Evolutionary conservation across 2,797 vertebrate genomes (phyloP), one percentile per base, ranked within the genome.

Genomic region (Ibycter americanus): DNA sequence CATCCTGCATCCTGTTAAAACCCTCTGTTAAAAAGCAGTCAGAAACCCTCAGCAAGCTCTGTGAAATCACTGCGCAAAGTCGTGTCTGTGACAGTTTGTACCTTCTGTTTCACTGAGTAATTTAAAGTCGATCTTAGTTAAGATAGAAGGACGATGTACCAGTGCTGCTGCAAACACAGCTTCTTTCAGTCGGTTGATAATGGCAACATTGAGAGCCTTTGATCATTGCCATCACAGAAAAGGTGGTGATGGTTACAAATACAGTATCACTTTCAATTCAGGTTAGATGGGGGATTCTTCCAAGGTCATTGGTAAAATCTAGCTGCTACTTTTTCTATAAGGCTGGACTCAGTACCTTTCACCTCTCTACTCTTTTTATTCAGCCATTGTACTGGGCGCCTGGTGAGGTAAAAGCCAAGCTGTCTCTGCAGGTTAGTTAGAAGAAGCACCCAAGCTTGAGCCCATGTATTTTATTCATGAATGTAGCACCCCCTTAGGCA

Each of bases 1-100:
- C 87, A 89, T 93, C 92, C 94, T 96, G 74, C 36, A 80, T 74
- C 79, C 67, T 94, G 62, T 90, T 88, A 59, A 93, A 95, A 90
- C 38, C 25, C 78, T 34, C 29, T 89, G 65, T 89, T 87, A 93
- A 97, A 95, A 92, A 7, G 31, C 52, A 68, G 51, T 34, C 59
- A 27, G 67, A 93, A 67, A 18, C 55, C 81, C 26, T n/a, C 3
- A 36, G 34, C 46, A 84, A 78, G 21, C 40, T 82, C 59, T 77
- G 22, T 66, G 83, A 93, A 96, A 78, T 47, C 56, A 31, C 47
- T 82, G 65, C 10, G 15, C 40, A 19, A 77, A 88, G 63, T 32
- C 4, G 6, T 91, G 47, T 51, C 72, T 34, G 86, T 72, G 55
- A 84, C 88, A 77, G 54, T 68, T 76, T 84, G 86, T 66, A 65